Evolutionary conservation across 37 sponge, comb jelly and placozoan species (phyloP).

Genomic region (Axinella damicornis): DNA sequence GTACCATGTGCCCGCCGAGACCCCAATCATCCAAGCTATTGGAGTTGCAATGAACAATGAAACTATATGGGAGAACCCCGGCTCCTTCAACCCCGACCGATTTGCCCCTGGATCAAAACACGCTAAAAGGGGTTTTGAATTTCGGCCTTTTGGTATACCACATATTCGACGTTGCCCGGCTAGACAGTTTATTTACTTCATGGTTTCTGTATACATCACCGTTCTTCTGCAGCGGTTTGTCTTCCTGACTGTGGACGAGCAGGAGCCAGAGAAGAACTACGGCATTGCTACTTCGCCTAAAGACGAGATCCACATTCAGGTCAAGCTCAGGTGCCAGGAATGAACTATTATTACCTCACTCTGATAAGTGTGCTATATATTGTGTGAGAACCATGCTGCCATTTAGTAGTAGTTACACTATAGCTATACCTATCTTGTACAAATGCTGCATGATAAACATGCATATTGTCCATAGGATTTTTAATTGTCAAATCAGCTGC

Average conservation of each 20-base stretch:
- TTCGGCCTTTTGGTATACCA: constrained; percentile 64
- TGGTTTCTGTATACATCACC: constrained; percentile 34
- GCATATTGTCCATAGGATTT: too few relatives aligned
- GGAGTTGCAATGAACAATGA: constrained; percentile 37
- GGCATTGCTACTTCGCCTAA: constrained; percentile 34
- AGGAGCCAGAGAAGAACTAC: constrained; percentile 4
- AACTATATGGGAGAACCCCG: constrained; percentile 38
- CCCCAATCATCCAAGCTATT: constrained; percentile 53
- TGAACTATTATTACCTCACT: too few relatives aligned
- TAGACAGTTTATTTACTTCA: constrained; percentile 41
- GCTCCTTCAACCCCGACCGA: constrained; percentile 42
- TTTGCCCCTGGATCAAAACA: constrained; percentile 35
- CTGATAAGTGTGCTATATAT: too few relatives aligned
- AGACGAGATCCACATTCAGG: too few relatives aligned
- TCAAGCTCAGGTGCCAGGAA: too few relatives aligned
- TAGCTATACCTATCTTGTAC: too few relatives aligned
- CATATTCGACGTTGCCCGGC: constrained; percentile 49
- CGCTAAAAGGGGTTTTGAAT: constrained; percentile 39
- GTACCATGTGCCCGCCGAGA: constrained; percentile 48
- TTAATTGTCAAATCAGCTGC: too few relatives aligned
- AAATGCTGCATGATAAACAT: too few relatives aligned
- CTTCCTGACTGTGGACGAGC: background rate
- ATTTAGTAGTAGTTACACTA: too few relatives aligned
- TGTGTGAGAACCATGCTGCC: too few relatives aligned
- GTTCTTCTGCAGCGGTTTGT: constrained; percentile 19